Percentiles rank a stretch among this genome's conserved stretches.
Evolutionary conservation across 1,140 invertebrate genomes (phyloP).

Genomic region (Atta colombica): DNA sequence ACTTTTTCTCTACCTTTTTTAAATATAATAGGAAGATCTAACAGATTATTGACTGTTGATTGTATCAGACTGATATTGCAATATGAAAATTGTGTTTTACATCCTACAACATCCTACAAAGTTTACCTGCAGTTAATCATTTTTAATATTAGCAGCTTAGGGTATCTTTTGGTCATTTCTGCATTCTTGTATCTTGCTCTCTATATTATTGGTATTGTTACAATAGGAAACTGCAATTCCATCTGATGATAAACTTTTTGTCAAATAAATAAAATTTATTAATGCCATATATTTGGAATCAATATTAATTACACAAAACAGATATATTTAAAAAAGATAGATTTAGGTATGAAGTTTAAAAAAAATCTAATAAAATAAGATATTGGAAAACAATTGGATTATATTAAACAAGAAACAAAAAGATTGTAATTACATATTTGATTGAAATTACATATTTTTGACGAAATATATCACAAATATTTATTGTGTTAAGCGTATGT

Average conservation of each 20-base stretch:
- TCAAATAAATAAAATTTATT: background rate
- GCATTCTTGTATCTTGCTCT: background rate
- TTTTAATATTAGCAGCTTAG: background rate
- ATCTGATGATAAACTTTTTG: slow-evolving; percentile 10
- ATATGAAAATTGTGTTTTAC: background rate
- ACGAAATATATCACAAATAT: background rate
- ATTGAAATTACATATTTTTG: background rate
- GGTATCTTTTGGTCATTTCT: background rate
- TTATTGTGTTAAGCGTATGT: background rate
- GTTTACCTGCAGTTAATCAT: background rate
- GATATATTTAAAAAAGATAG: background rate
- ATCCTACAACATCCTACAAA: background rate
- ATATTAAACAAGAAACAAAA: background rate
- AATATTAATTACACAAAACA: background rate
- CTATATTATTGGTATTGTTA: slow-evolving; percentile 21
- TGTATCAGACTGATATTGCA: background rate
- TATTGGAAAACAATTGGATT: background rate
- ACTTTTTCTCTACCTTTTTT: background rate
- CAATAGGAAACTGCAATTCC: slow-evolving; percentile 17
- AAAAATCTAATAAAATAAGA: background rate
- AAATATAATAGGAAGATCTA: background rate
- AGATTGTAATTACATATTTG: background rate
- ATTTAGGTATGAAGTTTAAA: background rate
- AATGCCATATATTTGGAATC: background rate
- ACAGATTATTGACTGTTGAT: background rate